phyloP scores from a whole-genome alignment of 2,797 vertebrate species.

The Pygocentrus nattereri region DNA sequence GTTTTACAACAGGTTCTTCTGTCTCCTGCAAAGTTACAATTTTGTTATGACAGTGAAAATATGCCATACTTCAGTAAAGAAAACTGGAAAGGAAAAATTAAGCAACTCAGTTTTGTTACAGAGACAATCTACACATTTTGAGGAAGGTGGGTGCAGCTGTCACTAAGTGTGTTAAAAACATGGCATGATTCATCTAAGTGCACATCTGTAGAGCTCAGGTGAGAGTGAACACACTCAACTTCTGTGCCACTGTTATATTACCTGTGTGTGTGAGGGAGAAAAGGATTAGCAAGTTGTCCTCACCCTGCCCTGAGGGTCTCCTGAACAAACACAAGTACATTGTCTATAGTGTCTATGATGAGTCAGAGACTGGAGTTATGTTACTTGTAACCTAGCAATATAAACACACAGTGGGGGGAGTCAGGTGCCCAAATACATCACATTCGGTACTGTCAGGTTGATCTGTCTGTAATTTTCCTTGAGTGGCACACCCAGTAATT shows the following conservation, averaged over 20 bases:
- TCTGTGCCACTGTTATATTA: conserved; percentile 16
- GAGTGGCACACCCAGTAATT: conserved; percentile 49
- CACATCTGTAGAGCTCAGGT: conserved; percentile 27
- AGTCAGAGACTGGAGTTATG: conserved; percentile 52
- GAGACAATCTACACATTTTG: not conserved
- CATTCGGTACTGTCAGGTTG: conserved; percentile 61
- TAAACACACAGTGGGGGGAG: conserved; percentile 49
- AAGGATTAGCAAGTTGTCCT: conserved; percentile 47
- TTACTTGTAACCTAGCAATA: conserved; percentile 59
- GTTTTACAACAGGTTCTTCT: no score
- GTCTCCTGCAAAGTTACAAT: no score
- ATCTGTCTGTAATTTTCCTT: conserved; percentile 17
- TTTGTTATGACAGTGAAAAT: no score
- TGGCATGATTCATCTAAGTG: conserved; percentile 41
- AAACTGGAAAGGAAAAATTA: no score
- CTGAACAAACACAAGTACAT: conserved; percentile 63
- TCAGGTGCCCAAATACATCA: conserved; percentile 54
- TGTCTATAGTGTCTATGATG: conserved; percentile 41
- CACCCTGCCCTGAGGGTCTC: conserved; percentile 58
- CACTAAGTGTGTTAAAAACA: conserved; percentile 1
- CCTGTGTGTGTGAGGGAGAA: conserved; percentile 3
- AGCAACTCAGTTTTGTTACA: not conserved
- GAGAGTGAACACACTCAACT: conserved; percentile 18
- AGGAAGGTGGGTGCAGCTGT: not conserved
- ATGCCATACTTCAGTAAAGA: no score